Base-by-base conservation (phyloP, 2,113 vertebrate genomes). In the Pycnonotus jocosus region DNA sequence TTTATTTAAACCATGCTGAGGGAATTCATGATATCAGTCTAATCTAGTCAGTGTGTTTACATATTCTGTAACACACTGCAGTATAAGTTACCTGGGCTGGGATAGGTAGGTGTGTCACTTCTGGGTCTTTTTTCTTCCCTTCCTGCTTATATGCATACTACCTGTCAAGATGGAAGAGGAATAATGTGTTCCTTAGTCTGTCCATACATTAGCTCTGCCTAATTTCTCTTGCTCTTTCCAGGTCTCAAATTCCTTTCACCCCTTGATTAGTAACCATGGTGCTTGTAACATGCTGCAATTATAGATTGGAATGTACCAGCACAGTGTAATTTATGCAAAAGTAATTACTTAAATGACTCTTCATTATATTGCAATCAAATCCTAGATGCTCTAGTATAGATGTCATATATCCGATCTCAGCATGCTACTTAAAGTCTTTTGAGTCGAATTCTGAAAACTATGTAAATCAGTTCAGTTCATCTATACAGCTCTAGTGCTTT, bases 281-380 rank as follows among this genome's bases (percentile, higher is more conserved):
- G 91, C 96, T 97, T 97, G 78, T 95, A 96, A 97, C 79, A 74
- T 92, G 89, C 58, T 3, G 95, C 95, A 97, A 95, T 97, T 97
- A 97, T 84, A 92, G 86, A 94, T 81, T 94, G 94, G 90, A 97
- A 93, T 76, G 81, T 96, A 95, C 74, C 62, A 95, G 96, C 91
- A 72, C 48, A 91, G 92, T 88, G 93, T 97, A 97, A 97, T 97
- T 96, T 97, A 97, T 97, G 95, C 96, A 96, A 95, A 97, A 95
- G 94, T 97, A 97, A 97, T 97, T 96, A 95, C 90, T 97, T 97
- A 97, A 97, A 97, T 97, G 95, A 94, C 93, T 96, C 93, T 97
- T 97, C 96, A 95, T 97, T 97, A 95, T 92, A 91, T 92, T 95
- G 96, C 96, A 97, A 97, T 97, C 97, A 97, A 87, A 96, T 96